Percentiles rank a stretch among this genome's conserved stretches.
phyloP scores from a whole-genome alignment of 2,113 vertebrate genomes.

The Panurus biarmicus region DNA sequence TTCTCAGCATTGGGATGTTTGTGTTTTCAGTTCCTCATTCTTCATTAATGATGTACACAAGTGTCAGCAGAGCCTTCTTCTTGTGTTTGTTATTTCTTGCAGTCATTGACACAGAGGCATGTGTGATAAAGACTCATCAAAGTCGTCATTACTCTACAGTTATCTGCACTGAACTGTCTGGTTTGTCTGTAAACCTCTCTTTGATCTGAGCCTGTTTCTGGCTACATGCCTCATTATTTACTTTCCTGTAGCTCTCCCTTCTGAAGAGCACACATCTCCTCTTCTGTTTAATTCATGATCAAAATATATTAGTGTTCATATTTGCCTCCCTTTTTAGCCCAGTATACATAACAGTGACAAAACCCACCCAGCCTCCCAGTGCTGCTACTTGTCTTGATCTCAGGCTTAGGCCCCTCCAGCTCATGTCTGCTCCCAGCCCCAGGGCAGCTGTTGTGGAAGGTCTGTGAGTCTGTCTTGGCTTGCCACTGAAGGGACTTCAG shows the following conservation, averaged over 20 bases:
- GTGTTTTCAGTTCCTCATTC: not conserved
- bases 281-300: conserved; percentile 34
- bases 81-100: not conserved
- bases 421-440: not conserved
- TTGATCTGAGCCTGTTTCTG: conserved; percentile 25
- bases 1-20: not conserved
- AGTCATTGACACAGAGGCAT: not conserved
- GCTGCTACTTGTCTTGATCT: not conserved
- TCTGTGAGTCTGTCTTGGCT: not conserved
- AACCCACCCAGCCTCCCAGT: not conserved
- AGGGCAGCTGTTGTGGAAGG: not conserved
- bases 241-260: not conserved
- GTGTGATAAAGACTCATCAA: conserved; percentile 51
- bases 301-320: not conserved
- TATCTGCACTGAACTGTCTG: conserved; percentile 13
- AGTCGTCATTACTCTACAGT: not conserved
- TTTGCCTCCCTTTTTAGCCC: not conserved
- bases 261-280: not conserved
- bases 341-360: not conserved
- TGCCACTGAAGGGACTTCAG: not conserved
- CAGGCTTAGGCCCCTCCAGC: not conserved
- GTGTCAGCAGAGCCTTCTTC: not conserved
- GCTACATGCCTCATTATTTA: not conserved
- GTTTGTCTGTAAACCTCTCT: conserved; percentile 16
- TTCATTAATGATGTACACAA: not conserved